phyloP scores from a whole-genome alignment of 2,888 invertebrate species.

The Coremacera marginata region DNA sequence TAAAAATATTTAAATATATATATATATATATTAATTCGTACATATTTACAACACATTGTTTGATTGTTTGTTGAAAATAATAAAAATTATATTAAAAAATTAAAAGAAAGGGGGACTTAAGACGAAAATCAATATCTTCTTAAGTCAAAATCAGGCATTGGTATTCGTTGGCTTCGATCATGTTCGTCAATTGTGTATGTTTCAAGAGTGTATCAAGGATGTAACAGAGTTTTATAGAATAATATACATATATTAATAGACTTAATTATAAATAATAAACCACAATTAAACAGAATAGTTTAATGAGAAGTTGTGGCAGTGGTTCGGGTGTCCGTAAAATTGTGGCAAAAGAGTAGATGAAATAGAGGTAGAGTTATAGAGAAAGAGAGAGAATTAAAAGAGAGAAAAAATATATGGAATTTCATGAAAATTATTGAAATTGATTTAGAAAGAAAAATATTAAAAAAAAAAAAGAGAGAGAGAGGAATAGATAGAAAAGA shows the following conservation, averaged over 20 bases:
- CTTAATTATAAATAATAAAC: background rate
- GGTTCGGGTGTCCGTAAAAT: constrained; percentile 30
- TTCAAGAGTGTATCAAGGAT: background rate
- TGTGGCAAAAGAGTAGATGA: constrained; percentile 19
- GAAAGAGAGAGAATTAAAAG: background rate
- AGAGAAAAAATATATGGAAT: background rate
- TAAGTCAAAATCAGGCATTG: constrained; percentile 42
- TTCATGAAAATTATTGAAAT: background rate
- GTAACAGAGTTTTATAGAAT: background rate
- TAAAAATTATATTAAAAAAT: constrained; percentile 38
- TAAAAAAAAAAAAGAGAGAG: background rate
- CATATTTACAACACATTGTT: constrained; percentile 60
- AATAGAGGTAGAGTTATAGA: constrained; percentile 16
- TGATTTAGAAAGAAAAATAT: background rate
- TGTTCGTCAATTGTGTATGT: constrained; percentile 25
- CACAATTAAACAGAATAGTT: background rate
- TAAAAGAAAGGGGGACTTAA: constrained; percentile 33
- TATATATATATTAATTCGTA: constrained; percentile 10
- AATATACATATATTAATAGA: constrained; percentile 3
- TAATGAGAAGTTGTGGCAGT: constrained; percentile 18
- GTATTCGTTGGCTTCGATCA: constrained; percentile 41
- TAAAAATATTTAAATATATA: constrained; percentile 30
- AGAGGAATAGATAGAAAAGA: constrained; percentile 17
- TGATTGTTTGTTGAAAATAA: constrained; percentile 53
- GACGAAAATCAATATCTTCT: constrained; percentile 40